Percentiles rank a stretch among this genome's conserved stretches.
Evolutionary conservation across 2,888 invertebrate genomes (phyloP).

Genomic region (Cactoblastis cactorum): DNA sequence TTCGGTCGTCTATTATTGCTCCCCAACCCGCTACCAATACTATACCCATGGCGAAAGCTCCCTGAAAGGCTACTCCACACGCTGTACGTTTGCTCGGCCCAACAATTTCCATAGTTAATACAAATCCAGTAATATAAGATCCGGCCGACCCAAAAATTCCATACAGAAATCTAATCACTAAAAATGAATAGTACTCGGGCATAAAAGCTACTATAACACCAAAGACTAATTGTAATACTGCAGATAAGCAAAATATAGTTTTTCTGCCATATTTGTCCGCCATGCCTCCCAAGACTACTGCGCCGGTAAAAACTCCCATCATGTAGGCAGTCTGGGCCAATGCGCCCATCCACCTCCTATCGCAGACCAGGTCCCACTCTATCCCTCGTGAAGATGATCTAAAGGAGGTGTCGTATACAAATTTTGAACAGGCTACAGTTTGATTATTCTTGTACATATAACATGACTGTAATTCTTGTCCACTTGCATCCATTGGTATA

Average conservation of each 20-base stretch:
- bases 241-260: slow-evolving; percentile 89
- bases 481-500: slow-evolving; percentile 77
- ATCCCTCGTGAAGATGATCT: slow-evolving; percentile 86
- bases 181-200: slow-evolving; percentile 86
- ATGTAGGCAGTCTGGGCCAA: slow-evolving; percentile 88
- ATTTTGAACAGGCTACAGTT: slow-evolving; percentile 64
- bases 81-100: slow-evolving; percentile 88
- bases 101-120: slow-evolving; percentile 89
- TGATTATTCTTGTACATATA: slow-evolving; percentile 67
- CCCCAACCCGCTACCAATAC: slow-evolving; percentile 93
- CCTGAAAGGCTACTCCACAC: slow-evolving; percentile 89
- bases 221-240: slow-evolving; percentile 84
- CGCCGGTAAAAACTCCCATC: slow-evolving; percentile 92
- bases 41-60: slow-evolving; percentile 88
- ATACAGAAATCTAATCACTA: slow-evolving; percentile 83
- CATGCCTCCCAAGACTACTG: slow-evolving; percentile 87
- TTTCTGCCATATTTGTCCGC: slow-evolving; percentile 92
- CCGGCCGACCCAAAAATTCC: slow-evolving; percentile 93
- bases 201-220: slow-evolving; percentile 88
- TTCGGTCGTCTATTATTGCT: slow-evolving; percentile 84
- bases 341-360: slow-evolving; percentile 89
- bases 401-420: slow-evolving; percentile 87
- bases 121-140: slow-evolving; percentile 83
- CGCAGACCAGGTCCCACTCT: slow-evolving; percentile 91
- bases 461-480: slow-evolving; percentile 80